phyloP scores from a whole-genome alignment of 2,888 invertebrate genomes.

The Tetramorium bicarinatum region DNA sequence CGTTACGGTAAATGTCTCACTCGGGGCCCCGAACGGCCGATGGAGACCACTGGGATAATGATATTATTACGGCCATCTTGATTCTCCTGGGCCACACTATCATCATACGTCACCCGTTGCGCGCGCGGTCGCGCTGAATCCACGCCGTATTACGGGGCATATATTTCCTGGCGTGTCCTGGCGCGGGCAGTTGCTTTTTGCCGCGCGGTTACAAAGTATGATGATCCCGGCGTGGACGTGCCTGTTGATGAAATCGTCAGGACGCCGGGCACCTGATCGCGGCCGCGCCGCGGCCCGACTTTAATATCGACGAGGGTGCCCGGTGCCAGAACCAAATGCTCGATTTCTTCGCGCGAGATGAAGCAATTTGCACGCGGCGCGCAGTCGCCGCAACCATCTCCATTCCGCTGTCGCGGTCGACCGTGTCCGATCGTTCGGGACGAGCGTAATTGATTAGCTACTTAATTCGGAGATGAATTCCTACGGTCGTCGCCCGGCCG shows the following conservation, averaged over 20 bases:
- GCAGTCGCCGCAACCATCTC: conserved; percentile 54
- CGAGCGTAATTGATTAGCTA: conserved; percentile 65
- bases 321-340: conserved; percentile 72
- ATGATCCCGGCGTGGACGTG: conserved; percentile 80
- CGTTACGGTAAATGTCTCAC: conserved; percentile 85
- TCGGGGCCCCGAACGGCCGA: conserved; percentile 78
- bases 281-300: conserved; percentile 67
- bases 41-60: conserved; percentile 85
- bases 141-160: conserved; percentile 76
- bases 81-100: conserved; percentile 84
- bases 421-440: conserved; percentile 62
- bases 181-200: conserved; percentile 79
- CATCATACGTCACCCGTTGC: conserved; percentile 85
- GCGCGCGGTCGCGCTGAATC: conserved; percentile 79
- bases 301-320: conserved; percentile 74
- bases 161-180: conserved; percentile 77
- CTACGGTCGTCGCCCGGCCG: conserved; percentile 26
- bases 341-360: conserved; percentile 70
- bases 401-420: conserved; percentile 34
- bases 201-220: conserved; percentile 83
- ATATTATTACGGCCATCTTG: conserved; percentile 86
- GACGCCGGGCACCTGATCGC: conserved; percentile 79
- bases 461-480: conserved; percentile 26
- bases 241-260: conserved; percentile 83
- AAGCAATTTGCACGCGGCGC: conserved; percentile 70